phyloP scores from a whole-genome alignment of 1,140 invertebrate species.

The Nixonia krombeini region DNA sequence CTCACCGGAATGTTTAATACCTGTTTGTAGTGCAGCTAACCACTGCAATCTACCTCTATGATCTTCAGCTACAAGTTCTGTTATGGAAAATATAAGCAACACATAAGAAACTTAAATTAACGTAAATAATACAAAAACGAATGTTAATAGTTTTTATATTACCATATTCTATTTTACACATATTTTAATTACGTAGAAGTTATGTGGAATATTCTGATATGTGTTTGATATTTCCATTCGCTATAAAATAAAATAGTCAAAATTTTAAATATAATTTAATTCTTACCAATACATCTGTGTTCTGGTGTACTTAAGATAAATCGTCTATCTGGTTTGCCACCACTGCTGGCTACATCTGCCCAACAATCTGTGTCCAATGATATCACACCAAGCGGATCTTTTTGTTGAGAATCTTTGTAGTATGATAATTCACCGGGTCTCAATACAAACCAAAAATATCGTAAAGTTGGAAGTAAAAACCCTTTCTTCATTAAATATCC shows the following conservation, averaged over 20 bases:
- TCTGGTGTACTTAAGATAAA: conserved; percentile 78
- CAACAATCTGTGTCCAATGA: conserved; percentile 76
- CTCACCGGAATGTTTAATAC: conserved; percentile 77
- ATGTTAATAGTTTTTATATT: background rate
- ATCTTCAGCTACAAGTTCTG: conserved; percentile 77
- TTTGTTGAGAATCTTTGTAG: conserved; percentile 81
- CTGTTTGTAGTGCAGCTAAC: conserved; percentile 79
- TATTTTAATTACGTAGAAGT: no score
- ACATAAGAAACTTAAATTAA: no score
- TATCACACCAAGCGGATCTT: conserved; percentile 79
- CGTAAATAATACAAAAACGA: no score
- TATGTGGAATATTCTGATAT: no score
- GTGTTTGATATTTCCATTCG: background rate
- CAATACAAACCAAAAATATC: conserved; percentile 86
- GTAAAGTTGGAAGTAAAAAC: conserved; percentile 80
- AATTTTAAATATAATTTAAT: background rate
- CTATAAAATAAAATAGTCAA: background rate
- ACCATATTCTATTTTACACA: no score
- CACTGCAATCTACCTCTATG: conserved; percentile 82
- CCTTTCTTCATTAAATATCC: conserved; percentile 82
- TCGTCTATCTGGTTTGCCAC: conserved; percentile 72
- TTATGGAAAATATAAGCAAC: background rate
- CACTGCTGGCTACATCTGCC: conserved; percentile 75
- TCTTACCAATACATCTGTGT: conserved; percentile 73
- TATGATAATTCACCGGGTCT: conserved; percentile 81